A percentile compares a stretch with the other conserved stretches of the same genome.
These are phyloP conservation scores for Pavo muticus DNA, from an alignment of 2,113 vertebrate genomes.

Conservation along the genomic window DNA sequence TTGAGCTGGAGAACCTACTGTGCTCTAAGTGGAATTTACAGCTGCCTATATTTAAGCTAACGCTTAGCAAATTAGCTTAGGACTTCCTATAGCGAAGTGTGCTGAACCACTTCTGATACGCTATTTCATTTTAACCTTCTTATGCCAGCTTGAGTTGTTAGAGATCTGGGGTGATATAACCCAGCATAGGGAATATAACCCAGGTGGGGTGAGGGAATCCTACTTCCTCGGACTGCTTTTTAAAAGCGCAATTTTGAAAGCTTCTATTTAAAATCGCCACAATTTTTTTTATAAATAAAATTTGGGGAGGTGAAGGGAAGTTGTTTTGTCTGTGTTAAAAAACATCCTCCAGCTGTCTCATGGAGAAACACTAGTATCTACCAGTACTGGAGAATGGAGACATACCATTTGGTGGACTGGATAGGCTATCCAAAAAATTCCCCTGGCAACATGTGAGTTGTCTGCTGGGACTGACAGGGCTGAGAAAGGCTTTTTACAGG, in stretches of 20 bases:
- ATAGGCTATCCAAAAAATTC: background rate
- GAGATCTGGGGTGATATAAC: background rate
- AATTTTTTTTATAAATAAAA: background rate
- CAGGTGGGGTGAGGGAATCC: background rate
- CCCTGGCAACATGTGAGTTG: rapidly evolving
- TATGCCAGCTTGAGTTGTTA: background rate
- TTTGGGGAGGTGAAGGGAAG: background rate
- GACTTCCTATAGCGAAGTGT: background rate
- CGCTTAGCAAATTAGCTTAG: background rate
- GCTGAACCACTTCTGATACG: background rate
- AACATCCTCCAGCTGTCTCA: background rate
- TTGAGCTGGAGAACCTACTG: background rate
- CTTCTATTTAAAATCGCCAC: background rate
- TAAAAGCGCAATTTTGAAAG: background rate
- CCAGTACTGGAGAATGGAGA: background rate
- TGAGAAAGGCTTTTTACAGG: background rate
- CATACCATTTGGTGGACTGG: background rate
- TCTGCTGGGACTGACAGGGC: background rate
- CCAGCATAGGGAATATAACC: background rate
- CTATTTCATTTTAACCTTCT: background rate
- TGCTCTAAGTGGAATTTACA: background rate
- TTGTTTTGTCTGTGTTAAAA: background rate
- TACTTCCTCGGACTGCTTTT: background rate
- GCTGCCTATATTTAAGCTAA: background rate
- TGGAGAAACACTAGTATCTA: background rate